A percentile compares a stretch with the other conserved stretches of the same genome.
Conservation (phyloP, 2,797 vertebrate genomes). For the Cryptoblepharus egeriae region DNA sequence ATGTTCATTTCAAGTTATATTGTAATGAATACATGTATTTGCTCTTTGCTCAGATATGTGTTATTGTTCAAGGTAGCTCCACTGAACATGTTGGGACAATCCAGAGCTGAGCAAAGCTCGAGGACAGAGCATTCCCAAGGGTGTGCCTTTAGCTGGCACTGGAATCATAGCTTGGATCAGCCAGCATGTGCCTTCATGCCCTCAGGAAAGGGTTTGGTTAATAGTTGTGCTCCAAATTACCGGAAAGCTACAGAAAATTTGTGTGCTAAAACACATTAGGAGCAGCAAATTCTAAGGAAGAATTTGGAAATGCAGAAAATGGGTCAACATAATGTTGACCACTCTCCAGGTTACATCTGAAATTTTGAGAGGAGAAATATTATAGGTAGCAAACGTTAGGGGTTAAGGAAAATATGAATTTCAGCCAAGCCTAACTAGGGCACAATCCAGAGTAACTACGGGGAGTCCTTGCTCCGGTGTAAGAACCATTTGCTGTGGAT, state of each 20-base stretch:
- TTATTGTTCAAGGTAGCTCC: constrained; percentile 18
- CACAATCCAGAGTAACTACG: too few species aligned
- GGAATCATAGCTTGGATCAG: constrained; percentile 62
- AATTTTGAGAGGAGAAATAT: background rate
- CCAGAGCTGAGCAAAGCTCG: constrained; percentile 47
- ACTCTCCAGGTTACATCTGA: background rate
- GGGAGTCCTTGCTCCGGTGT: too few species aligned
- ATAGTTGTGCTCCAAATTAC: constrained; percentile 50
- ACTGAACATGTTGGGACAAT: constrained; percentile 59
- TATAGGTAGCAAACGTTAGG: background rate
- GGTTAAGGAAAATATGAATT: background rate
- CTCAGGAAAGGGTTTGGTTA: constrained; percentile 71
- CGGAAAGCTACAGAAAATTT: constrained; percentile 33
- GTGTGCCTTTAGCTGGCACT: constrained; percentile 50
- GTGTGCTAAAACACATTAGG: background rate
- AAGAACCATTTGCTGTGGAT: too few species aligned
- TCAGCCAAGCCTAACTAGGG: too few species aligned
- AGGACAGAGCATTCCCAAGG: constrained; percentile 54
- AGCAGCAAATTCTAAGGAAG: background rate
- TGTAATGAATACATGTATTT: background rate
- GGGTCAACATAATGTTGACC: background rate
- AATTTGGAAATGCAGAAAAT: constrained; percentile 4
- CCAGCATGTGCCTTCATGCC: constrained; percentile 71
- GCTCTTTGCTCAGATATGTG: constrained; percentile 6
- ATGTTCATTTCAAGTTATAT: background rate